These are phyloP conservation scores for Atta colombica DNA, from an alignment of 1,140 invertebrate genomes.

Conservation along the genomic window DNA sequence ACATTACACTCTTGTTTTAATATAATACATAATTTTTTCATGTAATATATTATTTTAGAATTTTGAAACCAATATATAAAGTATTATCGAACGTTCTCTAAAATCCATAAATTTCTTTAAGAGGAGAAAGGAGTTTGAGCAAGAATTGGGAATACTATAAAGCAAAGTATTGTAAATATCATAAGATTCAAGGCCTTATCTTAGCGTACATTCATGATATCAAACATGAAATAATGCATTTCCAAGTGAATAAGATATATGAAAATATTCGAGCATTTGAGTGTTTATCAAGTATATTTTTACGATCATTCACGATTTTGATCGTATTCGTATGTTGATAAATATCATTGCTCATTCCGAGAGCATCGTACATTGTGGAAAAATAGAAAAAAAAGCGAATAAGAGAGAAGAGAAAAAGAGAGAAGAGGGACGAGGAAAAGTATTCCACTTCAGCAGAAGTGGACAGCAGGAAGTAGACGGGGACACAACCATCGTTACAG, in stretches of 20 bases:
- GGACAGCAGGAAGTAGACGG: slow-evolving; percentile 29
- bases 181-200: background rate
- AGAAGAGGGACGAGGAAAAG: background rate
- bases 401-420: background rate
- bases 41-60: background rate
- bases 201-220: background rate
- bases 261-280: slow-evolving; percentile 7
- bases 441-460: background rate
- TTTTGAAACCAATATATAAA: background rate
- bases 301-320: background rate
- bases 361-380: background rate
- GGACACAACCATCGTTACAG: slow-evolving; percentile 13
- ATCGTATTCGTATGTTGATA: background rate
- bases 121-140: background rate
- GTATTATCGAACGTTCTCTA: background rate
- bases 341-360: background rate
- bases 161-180: background rate
- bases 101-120: background rate
- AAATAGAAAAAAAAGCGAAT: background rate
- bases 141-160: background rate
- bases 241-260: background rate
- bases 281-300: background rate
- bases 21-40: background rate
- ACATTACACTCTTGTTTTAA: background rate
- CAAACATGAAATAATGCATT: background rate